Percentiles rank a stretch among this genome's conserved stretches.
Conservation (phyloP, 2,113 vertebrate genomes). For the Centropristis striata region DNA sequence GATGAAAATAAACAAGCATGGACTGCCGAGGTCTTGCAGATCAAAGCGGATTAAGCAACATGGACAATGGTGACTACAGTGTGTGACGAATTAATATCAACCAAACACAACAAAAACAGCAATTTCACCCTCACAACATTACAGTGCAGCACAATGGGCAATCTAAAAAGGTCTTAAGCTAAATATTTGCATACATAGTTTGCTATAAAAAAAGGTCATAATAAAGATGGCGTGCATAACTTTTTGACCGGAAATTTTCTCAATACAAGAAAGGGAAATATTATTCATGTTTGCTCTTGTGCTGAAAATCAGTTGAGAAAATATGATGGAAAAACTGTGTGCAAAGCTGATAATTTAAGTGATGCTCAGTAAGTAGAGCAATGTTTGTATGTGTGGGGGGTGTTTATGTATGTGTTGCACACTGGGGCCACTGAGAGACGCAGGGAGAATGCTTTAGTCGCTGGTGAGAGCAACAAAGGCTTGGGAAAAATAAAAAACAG, state of each 20-base stretch:
- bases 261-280: neutral
- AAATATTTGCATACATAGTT: neutral
- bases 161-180: too few species aligned
- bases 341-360: neutral
- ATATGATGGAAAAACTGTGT: neutral
- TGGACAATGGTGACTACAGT: neutral
- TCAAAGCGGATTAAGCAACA: neutral
- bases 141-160: too few species aligned
- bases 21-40: neutral
- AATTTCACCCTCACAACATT: neutral
- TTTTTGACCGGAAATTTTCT: neutral
- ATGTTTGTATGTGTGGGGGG: neutral
- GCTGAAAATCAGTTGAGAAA: neutral
- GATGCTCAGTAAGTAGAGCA: neutral
- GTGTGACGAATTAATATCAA: neutral
- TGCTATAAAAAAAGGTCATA: neutral
- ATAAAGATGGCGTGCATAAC: neutral
- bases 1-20: neutral
- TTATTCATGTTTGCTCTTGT: neutral
- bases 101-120: neutral
- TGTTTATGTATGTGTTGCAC: neutral
- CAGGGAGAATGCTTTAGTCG: neutral
- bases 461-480: neutral
- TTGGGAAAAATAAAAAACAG: neutral
- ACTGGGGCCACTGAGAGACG: neutral